Conservation (phyloP, 2,888 invertebrate genomes). For the Flexamia atlantica region DNA sequence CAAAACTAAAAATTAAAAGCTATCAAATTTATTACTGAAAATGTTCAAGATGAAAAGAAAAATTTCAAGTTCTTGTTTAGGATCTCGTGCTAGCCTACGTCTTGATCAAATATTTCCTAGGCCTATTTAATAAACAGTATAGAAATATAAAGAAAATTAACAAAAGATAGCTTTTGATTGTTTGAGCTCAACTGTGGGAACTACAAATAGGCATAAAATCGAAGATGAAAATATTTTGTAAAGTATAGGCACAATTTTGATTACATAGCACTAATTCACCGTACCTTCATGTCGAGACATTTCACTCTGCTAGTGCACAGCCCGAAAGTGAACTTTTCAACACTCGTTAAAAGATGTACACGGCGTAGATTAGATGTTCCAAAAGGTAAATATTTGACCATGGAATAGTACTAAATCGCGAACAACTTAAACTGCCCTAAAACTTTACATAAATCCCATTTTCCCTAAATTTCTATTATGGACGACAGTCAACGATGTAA, state of each 20-base stretch:
- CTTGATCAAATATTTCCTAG: no score
- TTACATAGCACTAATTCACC: constrained; percentile 73
- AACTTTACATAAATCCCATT: constrained; percentile 73
- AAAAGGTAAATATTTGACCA: constrained; percentile 57
- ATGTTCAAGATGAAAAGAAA: no score
- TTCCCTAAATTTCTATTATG: constrained; percentile 77
- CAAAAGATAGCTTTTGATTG: no score
- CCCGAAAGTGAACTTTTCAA: constrained; percentile 52
- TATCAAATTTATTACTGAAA: no score
- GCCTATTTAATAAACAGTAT: no score
- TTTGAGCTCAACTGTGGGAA: no score
- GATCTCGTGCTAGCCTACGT: no score
- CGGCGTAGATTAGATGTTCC: not conserved
- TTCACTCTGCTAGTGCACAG: constrained; percentile 74
- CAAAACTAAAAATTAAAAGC: no score
- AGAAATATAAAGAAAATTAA: no score
- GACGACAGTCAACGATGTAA: constrained; percentile 61
- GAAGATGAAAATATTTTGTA: constrained; percentile 66
- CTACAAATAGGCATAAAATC: no score
- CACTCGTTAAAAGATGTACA: not conserved
- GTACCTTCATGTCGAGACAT: constrained; percentile 98
- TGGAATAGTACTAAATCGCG: not conserved
- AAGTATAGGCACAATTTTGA: constrained; percentile 60
- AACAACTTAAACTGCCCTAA: not conserved
- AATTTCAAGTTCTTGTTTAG: no score